Evolutionary conservation across 2,113 vertebrate species (phyloP), one percentile per base, ranked within the genome.

Genomic region (Phoenicopterus ruber): DNA sequence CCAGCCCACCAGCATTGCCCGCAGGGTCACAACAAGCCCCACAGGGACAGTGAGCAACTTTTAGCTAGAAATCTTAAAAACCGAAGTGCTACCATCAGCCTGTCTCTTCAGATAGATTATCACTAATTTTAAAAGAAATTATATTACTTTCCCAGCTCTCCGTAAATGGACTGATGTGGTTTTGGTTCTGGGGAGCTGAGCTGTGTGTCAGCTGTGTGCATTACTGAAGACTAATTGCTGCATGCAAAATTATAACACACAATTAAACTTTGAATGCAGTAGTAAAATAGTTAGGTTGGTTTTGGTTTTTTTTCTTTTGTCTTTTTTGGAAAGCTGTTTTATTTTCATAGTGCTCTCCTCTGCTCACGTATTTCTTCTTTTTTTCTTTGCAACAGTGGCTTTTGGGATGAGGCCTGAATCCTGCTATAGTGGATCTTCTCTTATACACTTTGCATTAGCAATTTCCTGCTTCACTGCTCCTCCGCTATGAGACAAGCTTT

Each of bases 381-480:
- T 73, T 92, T 86, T 46, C 59, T 94, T 90, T 88, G 79, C 88
- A 95, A 67, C 58, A 86, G 88, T 55, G 40, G 26, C 66, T 95
- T 95, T 94, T 82, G 67, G 67, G 79, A 81, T 89, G 89, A 91
- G 66, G 34, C 82, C 67, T 94, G 72, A 95, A 85, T 89, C 57
- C 52, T 94, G 80, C 85, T 67, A 8, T 89, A 96, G 96, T 79
- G 91, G 94, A 86, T 93, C 94, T 96, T 97, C 96, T 95, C 85
- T 93, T 92, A 63, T 31, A 97, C 93, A 94, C 92, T 86, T 97
- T 94, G 90, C 96, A 82, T 96, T 98, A 97, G 92, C 97, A 98
- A 98, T 98, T 98, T 98, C 92, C 84, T 97, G 97, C 97, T 98
- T 97, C 96, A 92, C 94, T 98, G 97, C 97, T 97, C 47, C 82